Percentiles rank a stretch among this genome's conserved stretches.
Evolutionary conservation across 1,140 invertebrate species (phyloP).

Genomic region (Colletes gigas): DNA sequence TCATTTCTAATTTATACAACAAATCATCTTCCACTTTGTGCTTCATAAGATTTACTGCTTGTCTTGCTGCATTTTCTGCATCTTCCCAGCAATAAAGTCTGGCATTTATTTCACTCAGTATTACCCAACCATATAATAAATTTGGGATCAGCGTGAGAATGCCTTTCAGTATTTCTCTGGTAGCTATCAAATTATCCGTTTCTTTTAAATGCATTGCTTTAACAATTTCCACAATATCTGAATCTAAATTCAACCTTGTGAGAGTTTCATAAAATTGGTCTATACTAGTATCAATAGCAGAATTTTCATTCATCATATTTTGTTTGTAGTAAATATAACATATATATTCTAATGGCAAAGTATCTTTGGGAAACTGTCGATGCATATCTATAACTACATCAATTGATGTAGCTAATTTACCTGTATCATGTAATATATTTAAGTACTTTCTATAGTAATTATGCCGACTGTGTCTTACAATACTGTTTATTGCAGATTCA

Average conservation of each 20-base stretch:
- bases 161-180: conserved; percentile 80
- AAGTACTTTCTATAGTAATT: conserved; percentile 83
- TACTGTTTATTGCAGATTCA: conserved; percentile 65
- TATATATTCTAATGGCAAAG: conserved; percentile 83
- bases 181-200: conserved; percentile 80
- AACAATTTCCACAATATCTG: conserved; percentile 83
- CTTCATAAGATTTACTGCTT: conserved; percentile 73
- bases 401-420: conserved; percentile 78
- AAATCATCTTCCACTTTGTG: conserved; percentile 61
- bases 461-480: conserved; percentile 54
- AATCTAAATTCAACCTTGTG: conserved; percentile 81
- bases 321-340: conserved; percentile 83
- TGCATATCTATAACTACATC: conserved; percentile 81
- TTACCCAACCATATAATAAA: conserved; percentile 77
- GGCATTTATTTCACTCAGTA: conserved; percentile 80
- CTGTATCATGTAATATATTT: conserved; percentile 81
- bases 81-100: conserved; percentile 83
- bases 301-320: conserved; percentile 72
- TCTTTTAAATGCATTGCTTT: conserved; percentile 82
- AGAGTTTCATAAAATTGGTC: conserved; percentile 79
- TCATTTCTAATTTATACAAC: conserved; percentile 63
- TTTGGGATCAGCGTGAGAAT: conserved; percentile 68
- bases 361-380: conserved; percentile 78
- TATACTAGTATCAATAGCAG: conserved; percentile 77
- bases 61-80: conserved; percentile 80